These are phyloP conservation scores for Scopus umbretta DNA, from an alignment of 2,113 vertebrate genomes.

Conservation along the genomic window DNA sequence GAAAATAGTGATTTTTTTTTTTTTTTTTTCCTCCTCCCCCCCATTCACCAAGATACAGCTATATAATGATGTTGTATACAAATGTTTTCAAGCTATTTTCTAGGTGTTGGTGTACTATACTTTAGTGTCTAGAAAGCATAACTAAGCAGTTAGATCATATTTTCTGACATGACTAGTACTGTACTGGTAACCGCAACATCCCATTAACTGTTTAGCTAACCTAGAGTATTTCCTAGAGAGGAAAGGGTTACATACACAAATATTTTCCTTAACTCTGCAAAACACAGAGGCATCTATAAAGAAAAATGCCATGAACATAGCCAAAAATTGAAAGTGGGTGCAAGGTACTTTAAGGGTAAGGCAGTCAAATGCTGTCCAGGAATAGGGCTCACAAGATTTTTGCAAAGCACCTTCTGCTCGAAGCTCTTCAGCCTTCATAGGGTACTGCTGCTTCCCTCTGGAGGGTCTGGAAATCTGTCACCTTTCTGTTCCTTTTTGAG, in stretches of 20 bases:
- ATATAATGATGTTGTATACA: background rate
- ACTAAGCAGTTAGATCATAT: background rate
- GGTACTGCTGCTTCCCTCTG: background rate
- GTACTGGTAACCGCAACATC: background rate
- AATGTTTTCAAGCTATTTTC: background rate
- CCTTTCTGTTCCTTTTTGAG: background rate
- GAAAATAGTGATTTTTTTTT: background rate
- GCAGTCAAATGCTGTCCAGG: background rate
- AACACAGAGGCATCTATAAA: background rate
- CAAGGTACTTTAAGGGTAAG: background rate
- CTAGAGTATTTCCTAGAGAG: background rate
- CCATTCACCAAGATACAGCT: background rate
- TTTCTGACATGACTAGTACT: background rate
- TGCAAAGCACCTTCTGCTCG: background rate
- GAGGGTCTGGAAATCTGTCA: background rate
- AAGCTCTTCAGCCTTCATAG: background rate
- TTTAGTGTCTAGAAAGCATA: background rate
- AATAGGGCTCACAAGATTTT: background rate
- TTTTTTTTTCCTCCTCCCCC: accelerated
- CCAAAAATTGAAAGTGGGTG: background rate
- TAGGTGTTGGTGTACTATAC: background rate
- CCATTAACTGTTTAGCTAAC: background rate
- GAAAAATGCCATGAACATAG: background rate
- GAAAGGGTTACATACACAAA: background rate
- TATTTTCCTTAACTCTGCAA: background rate